Percentiles rank a stretch among this genome's conserved stretches.
Evolutionary conservation across 2,113 vertebrate genomes (phyloP).

Genomic region (Orthonyx spaldingii): DNA sequence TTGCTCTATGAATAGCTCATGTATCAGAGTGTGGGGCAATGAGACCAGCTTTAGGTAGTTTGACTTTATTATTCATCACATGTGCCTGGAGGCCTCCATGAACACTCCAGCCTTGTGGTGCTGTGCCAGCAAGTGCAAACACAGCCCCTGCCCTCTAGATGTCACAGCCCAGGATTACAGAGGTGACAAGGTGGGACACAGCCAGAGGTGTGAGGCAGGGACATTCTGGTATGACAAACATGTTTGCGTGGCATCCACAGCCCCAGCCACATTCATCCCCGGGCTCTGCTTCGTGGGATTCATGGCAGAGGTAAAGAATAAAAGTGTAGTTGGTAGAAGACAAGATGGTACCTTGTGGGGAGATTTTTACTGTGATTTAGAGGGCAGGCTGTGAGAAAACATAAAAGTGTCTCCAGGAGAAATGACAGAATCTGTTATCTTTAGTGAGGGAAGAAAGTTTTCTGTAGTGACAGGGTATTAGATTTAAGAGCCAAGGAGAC

Average conservation of each 20-base stretch:
- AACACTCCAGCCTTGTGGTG: background rate
- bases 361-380: slow-evolving; percentile 26
- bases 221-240: background rate
- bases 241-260: background rate
- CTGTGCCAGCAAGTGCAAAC: background rate
- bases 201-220: background rate
- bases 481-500: slow-evolving; percentile 10
- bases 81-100: background rate
- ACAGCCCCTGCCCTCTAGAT: background rate
- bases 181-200: background rate
- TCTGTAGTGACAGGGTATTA: slow-evolving; percentile 11
- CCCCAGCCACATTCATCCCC: background rate
- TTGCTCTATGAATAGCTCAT: background rate
- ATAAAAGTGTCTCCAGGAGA: slow-evolving; percentile 10
- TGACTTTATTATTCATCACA: background rate
- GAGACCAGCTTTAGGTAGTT: background rate
- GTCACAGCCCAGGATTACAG: rapidly evolving
- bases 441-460: slow-evolving; percentile 2
- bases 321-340: background rate
- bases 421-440: slow-evolving; percentile 11
- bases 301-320: background rate
- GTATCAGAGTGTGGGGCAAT: background rate
- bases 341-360: background rate
- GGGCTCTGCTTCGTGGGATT: background rate
- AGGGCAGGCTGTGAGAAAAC: background rate